A percentile compares a stretch with the other conserved stretches of the same genome.
Evolutionary conservation across 2,113 vertebrate genomes (phyloP).

Genomic region (Micromys minutus): DNA sequence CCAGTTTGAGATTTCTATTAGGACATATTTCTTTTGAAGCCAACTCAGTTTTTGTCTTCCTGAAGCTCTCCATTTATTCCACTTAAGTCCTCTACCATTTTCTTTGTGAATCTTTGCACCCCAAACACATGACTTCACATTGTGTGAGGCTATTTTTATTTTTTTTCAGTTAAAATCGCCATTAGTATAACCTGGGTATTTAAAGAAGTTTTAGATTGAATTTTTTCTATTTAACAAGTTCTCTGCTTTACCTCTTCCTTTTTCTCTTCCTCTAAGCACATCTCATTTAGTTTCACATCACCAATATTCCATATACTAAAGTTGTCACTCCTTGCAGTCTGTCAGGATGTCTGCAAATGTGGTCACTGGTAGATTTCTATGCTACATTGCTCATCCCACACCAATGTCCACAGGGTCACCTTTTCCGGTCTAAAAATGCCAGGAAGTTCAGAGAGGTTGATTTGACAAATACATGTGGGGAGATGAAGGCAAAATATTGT

Average conservation of each 20-base stretch:
- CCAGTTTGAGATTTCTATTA: not conserved
- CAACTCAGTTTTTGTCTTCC: not conserved
- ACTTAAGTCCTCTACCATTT: not conserved
- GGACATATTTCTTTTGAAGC: not conserved
- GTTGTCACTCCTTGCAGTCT: too few species aligned
- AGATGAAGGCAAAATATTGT: too few species aligned
- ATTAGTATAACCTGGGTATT: fast-evolving
- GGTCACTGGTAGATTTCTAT: too few species aligned
- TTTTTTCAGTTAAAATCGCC: too few species aligned
- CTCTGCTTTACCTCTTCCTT: not conserved
- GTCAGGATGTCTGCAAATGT: too few species aligned
- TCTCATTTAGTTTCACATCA: not conserved
- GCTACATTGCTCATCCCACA: too few species aligned
- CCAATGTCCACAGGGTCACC: too few species aligned
- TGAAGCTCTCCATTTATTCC: not conserved
- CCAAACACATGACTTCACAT: not conserved
- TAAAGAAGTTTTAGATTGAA: not conserved
- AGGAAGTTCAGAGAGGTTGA: too few species aligned
- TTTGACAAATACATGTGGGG: too few species aligned
- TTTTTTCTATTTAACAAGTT: not conserved
- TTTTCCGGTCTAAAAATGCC: too few species aligned
- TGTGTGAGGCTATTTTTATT: not conserved
- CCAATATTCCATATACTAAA: too few species aligned
- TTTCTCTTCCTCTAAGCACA: not conserved
- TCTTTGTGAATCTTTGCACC: not conserved